Evolutionary conservation across 2,113 vertebrate genomes (phyloP).

Genomic region (Alces alces): DNA sequence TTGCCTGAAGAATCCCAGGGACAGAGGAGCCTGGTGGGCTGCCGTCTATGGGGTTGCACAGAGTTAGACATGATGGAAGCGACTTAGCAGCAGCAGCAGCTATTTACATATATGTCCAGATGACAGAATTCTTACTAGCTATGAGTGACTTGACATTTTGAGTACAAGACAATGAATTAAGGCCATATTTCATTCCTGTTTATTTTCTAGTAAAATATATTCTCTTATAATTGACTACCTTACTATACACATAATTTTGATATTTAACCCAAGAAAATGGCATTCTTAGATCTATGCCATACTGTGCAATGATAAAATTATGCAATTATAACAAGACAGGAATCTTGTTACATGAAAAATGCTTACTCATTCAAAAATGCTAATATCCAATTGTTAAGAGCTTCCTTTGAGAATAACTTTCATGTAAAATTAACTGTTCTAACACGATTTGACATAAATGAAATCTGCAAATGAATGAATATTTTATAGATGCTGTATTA

Average conservation of each 20-base stretch:
- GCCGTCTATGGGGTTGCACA: not conserved
- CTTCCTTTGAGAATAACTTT: constrained; percentile 68
- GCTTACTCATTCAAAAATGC: constrained; percentile 69
- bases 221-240: not conserved
- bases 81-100: not conserved
- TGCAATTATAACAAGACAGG: constrained; percentile 44
- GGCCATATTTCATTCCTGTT: not conserved
- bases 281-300: constrained; percentile 27
- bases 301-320: constrained; percentile 24
- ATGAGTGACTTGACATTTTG: not conserved
- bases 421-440: constrained; percentile 77
- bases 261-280: constrained; percentile 15
- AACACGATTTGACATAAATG: constrained; percentile 73
- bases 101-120: not conserved
- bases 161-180: constrained; percentile 10
- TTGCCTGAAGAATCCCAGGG: not conserved
- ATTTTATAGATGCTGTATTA: constrained; percentile 60
- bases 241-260: constrained; percentile 9
- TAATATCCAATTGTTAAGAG: constrained; percentile 63
- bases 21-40: not conserved
- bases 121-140: not conserved
- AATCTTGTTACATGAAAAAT: constrained; percentile 58
- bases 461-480: constrained; percentile 73
- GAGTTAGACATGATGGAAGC: rapidly evolving
- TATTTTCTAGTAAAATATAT: not conserved